A percentile compares a stretch with the other conserved stretches of the same genome.
phyloP scores from a whole-genome alignment of 2,113 vertebrate species.

The Rhagologus leucostigma region DNA sequence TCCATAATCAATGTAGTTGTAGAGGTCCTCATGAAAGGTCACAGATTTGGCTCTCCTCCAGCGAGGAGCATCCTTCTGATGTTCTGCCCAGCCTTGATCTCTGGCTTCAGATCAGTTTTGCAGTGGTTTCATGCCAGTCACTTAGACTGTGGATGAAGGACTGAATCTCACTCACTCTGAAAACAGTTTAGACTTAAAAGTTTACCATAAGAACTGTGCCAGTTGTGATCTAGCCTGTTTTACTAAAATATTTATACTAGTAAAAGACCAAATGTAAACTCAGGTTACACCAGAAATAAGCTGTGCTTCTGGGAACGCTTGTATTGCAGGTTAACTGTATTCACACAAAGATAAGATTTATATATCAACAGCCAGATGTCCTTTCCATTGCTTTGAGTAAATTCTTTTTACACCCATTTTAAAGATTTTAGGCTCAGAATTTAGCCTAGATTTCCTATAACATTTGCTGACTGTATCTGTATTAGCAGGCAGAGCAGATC shows the following conservation, averaged over 20 bases:
- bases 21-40: neutral
- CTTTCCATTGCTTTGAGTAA: neutral
- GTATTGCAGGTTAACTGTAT: neutral
- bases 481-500: neutral
- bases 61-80: neutral
- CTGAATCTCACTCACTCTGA: neutral
- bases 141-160: neutral
- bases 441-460: neutral
- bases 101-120: neutral
- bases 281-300: slow-evolving; percentile 20
- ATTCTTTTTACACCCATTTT: neutral
- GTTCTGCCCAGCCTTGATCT: neutral
- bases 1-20: neutral
- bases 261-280: slow-evolving; percentile 35
- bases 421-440: neutral
- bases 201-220: neutral
- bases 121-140: neutral
- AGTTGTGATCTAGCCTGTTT: neutral
- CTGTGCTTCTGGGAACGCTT: neutral
- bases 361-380: neutral
- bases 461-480: neutral
- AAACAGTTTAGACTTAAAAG: slow-evolving; percentile 12
- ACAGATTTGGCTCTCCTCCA: neutral
- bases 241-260: slow-evolving; percentile 45
- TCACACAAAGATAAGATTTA: neutral